phyloP scores from a whole-genome alignment of 1,140 invertebrate species.

The Nephila pilipes region DNA sequence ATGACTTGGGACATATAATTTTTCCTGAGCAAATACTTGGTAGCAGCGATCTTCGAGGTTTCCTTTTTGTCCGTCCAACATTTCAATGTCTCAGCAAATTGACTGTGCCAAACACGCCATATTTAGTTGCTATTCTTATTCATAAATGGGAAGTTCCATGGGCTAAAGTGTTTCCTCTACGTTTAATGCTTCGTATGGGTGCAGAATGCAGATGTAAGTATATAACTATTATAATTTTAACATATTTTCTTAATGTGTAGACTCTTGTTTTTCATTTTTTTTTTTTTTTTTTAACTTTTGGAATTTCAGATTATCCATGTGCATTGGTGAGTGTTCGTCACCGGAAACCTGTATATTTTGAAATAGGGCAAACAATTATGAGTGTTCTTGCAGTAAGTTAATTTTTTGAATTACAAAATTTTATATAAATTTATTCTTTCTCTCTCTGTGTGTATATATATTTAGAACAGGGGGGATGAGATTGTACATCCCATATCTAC shows the following conservation, averaged over 20 bases:
- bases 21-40: conserved; percentile 86
- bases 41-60: conserved; percentile 91
- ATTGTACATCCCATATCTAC: no score
- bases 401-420: no score
- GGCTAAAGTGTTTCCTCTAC: conserved; percentile 91
- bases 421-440: no score
- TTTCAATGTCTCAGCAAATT: conserved; percentile 92
- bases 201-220: conserved; percentile 89
- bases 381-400: conserved; percentile 88
- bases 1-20: conserved; percentile 88
- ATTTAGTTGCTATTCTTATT: conserved; percentile 90
- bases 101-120: conserved; percentile 88
- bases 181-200: conserved; percentile 89
- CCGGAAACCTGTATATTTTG: conserved; percentile 90
- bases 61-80: conserved; percentile 90
- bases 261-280: neutral
- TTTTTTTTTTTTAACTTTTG: neutral
- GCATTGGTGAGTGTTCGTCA: conserved; percentile 90
- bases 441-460: no score
- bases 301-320: conserved; percentile 88
- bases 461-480: no score
- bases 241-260: neutral
- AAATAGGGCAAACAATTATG: conserved; percentile 95
- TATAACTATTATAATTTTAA: neutral
- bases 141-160: conserved; percentile 93